Evolutionary conservation across 1,140 invertebrate genomes (phyloP).

Genomic region (Magallana gigas): DNA sequence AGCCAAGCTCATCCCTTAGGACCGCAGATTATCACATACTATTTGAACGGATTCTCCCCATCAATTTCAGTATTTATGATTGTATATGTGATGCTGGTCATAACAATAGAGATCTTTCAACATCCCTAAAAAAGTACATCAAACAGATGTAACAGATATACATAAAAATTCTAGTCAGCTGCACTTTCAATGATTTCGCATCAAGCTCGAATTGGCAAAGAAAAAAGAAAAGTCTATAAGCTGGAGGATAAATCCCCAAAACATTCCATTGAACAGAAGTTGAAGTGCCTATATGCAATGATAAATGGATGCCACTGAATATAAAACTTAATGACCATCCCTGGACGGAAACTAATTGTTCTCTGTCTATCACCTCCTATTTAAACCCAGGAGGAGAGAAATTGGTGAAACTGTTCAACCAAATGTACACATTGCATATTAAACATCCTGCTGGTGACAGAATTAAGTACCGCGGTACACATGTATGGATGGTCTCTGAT

Average conservation of each 20-base stretch:
- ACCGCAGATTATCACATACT: background rate
- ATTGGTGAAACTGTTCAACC: no score
- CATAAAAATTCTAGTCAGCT: background rate
- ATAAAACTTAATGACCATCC: background rate
- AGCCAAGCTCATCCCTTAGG: background rate
- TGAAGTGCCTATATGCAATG: constrained; percentile 6
- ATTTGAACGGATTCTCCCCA: background rate
- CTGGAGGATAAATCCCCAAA: background rate
- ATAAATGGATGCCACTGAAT: background rate
- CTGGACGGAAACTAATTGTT: background rate
- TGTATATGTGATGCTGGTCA: background rate
- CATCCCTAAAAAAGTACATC: background rate
- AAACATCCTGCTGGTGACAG: no score
- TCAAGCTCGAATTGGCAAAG: background rate
- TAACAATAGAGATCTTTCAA: background rate
- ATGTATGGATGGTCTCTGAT: background rate
- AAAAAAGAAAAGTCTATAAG: background rate
- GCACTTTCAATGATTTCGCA: background rate
- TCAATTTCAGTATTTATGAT: background rate
- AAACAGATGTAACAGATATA: background rate
- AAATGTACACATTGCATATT: no score
- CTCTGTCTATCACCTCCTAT: background rate
- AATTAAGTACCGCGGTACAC: background rate
- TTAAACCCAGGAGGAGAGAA: no score
- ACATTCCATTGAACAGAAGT: background rate